phyloP scores from a whole-genome alignment of 1,140 invertebrate genomes.

The Danaus plexippus region DNA sequence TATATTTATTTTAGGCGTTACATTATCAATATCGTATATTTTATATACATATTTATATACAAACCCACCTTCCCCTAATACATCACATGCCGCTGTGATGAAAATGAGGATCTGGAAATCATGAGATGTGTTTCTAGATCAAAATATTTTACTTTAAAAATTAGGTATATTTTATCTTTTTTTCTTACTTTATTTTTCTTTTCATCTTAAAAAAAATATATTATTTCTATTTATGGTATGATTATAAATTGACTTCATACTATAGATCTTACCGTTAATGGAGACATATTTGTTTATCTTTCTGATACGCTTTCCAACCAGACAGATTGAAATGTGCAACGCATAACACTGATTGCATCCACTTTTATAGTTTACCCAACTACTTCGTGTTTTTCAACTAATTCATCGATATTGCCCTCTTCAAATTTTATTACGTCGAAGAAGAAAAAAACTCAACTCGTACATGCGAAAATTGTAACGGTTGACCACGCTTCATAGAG shows the following conservation, averaged over 20 bases:
- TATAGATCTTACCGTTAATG: slow-evolving; percentile 15
- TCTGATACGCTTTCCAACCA: background rate
- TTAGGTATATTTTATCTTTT: too few species aligned
- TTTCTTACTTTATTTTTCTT: too few species aligned
- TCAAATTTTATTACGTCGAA: too few species aligned
- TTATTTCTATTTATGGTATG: too few species aligned
- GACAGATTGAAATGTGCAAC: slow-evolving; percentile 9
- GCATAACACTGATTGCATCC: slow-evolving; percentile 8
- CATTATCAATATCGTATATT: background rate
- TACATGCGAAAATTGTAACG: too few species aligned
- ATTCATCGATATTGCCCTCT: too few species aligned
- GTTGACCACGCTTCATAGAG: too few species aligned
- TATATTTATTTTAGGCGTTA: background rate
- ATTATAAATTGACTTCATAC: too few species aligned
- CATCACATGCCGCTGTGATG: slow-evolving; percentile 20
- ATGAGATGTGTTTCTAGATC: too few species aligned
- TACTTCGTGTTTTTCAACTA: too few species aligned
- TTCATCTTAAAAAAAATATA: background rate
- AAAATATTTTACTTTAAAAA: too few species aligned
- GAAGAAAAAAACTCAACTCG: too few species aligned
- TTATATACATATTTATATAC: background rate
- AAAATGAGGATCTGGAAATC: slow-evolving; percentile 21
- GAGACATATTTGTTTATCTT: slow-evolving; percentile 14
- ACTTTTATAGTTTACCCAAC: slow-evolving; percentile 20
- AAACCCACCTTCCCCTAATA: slow-evolving; percentile 15